phyloP scores from a whole-genome alignment of 2,888 invertebrate genomes.

The Cenopis cana region DNA sequence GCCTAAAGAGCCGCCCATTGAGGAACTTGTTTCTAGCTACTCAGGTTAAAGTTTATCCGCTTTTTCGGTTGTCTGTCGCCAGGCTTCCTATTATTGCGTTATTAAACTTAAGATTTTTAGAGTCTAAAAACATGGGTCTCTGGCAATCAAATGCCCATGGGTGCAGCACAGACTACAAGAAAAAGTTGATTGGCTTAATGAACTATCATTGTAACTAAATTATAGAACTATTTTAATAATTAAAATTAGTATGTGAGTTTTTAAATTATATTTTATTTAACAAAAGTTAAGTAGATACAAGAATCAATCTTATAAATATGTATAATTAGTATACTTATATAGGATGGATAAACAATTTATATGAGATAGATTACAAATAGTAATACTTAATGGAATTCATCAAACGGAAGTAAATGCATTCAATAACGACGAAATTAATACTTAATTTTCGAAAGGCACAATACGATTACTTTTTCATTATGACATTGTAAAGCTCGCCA shows the following conservation, averaged over 20 bases:
- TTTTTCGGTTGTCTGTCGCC: neutral
- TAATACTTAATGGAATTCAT: constrained; percentile 40
- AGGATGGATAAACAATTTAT: constrained; percentile 30
- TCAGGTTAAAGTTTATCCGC: constrained; percentile 16
- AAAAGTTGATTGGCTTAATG: neutral
- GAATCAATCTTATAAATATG: constrained; percentile 25
- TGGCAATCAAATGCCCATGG: no score
- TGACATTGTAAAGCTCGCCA: no score
- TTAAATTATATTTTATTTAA: constrained; percentile 28
- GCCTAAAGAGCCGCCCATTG: constrained; percentile 16
- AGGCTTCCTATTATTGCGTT: neutral
- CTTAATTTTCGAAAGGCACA: constrained; percentile 23
- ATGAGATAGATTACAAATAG: constrained; percentile 28
- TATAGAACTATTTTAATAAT: constrained; percentile 2
- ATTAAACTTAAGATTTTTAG: neutral
- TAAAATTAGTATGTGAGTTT: constrained; percentile 12
- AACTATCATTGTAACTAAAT: neutral
- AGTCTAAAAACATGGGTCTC: neutral
- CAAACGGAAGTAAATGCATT: constrained; percentile 41
- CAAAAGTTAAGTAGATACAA: constrained; percentile 30
- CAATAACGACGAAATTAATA: constrained; percentile 19
- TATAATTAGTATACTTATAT: constrained; percentile 23
- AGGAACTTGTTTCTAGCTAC: constrained; percentile 29
- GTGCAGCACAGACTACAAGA: no score
- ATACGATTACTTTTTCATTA: constrained; percentile 1